phyloP scores from a whole-genome alignment of 2,888 invertebrate species.

The Geophilus truncorum region DNA sequence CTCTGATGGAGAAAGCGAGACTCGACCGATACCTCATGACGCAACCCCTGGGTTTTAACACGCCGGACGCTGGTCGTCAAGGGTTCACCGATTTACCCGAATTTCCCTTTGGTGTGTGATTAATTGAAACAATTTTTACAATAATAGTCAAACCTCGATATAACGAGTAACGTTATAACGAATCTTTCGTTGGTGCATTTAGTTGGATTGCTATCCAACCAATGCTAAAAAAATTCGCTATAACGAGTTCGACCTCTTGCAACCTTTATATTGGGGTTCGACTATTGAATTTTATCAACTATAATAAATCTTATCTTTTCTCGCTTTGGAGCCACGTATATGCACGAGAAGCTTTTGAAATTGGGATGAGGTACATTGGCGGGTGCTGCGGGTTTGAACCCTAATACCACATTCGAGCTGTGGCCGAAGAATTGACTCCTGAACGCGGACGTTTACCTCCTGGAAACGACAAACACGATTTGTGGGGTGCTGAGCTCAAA shows the following conservation, averaged over 20 bases:
- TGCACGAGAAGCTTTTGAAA: slow-evolving; percentile 47
- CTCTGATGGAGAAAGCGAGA: slow-evolving; percentile 44
- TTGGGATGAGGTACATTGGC: slow-evolving; percentile 49
- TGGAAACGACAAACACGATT: slow-evolving; percentile 47
- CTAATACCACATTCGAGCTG: slow-evolving; percentile 49
- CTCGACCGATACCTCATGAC: slow-evolving; percentile 46
- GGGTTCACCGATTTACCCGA: slow-evolving; percentile 51
- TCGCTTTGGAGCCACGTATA: slow-evolving; percentile 48
- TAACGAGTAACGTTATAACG: too few relatives aligned
- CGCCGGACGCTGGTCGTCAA: slow-evolving; percentile 48
- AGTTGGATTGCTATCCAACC: too few relatives aligned
- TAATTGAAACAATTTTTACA: too few relatives aligned
- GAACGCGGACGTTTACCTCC: slow-evolving; percentile 44
- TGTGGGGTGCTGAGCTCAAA: slow-evolving; percentile 47
- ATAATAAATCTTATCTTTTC: too few relatives aligned
- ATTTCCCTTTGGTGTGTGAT: slow-evolving; percentile 48
- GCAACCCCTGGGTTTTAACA: slow-evolving; percentile 46
- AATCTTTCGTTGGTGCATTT: too few relatives aligned
- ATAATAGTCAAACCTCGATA: too few relatives aligned
- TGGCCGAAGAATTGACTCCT: slow-evolving; percentile 47
- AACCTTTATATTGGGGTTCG: too few relatives aligned
- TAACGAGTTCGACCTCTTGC: too few relatives aligned
- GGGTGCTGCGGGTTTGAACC: slow-evolving; percentile 51
- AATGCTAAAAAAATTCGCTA: too few relatives aligned
- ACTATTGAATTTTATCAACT: too few relatives aligned